Evolutionary conservation across 2,113 vertebrate species (phyloP), one percentile per base, ranked within the genome.

Genomic region (Grammomys surdaster): DNA sequence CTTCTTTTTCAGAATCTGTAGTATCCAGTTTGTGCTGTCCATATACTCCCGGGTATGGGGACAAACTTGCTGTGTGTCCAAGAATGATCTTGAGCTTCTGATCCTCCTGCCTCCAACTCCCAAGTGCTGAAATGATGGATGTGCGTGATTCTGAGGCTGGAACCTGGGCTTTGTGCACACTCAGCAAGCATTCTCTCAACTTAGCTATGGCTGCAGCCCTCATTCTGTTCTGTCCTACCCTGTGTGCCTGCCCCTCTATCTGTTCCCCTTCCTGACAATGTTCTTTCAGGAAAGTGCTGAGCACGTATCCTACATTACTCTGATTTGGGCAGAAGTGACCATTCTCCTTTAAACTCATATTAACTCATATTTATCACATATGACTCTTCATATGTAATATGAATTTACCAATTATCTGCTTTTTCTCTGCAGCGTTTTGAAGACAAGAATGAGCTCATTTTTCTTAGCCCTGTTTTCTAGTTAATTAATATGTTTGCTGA

Each of bases 401-500:
- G 67, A 69, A 16, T 94, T 96, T 92, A 7, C 12, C 94, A 72
- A 84, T 85, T 69, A 77, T 51, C 43, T 94, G 10, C 43, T 63
- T 89, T 78, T 63, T 82, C 77, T 70, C 43, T 40, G 11, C 5
- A 91, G 72, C 43, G 88, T 88, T 93, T 96, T 90, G 24, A 91
- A 92, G 46, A 65, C 69, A 93, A 72, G 43, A 72, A 67, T 94
- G 89, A 16, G 33, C 16, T 93, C 40, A 46, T 73, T 76, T 85
- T 69, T 43, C 36, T 92, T 91, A 94, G 16, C 58, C 76, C 75
- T n/a, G 76, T 40, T n/a, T 96, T 36, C 19, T 36, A 20, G 40
- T 88, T 84, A 87, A 90, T 88, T 72, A 93, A 89, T 87, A 40
- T 46, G n/a, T 91, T 63, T 85, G 56, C 77, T 89, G 88, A 94